phyloP scores from a whole-genome alignment of 2,113 vertebrate species.

The Notarius quadriscutis region DNA sequence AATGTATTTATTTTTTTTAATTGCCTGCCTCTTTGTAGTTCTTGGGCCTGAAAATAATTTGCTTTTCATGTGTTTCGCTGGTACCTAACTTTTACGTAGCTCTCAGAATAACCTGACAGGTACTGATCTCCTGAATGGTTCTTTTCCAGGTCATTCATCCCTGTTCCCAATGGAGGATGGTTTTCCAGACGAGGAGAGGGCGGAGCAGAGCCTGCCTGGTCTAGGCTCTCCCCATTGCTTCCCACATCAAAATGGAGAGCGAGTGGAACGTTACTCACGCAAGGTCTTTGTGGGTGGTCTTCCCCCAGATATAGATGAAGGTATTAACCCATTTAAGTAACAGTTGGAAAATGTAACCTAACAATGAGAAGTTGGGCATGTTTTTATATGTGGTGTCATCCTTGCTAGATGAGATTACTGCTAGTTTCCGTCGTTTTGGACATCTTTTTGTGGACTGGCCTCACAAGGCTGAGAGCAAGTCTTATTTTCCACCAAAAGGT shows the following conservation, averaged over 20 bases:
- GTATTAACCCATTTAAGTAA: slow-evolving; percentile 64
- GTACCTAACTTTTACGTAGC: neutral
- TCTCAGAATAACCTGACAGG: neutral
- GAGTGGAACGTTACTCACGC: slow-evolving; percentile 94
- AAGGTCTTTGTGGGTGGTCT: slow-evolving; percentile 97
- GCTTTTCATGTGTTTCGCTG: neutral
- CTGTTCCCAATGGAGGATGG: slow-evolving; percentile 98
- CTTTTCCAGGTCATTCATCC: slow-evolving; percentile 87
- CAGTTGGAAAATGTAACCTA: neutral
- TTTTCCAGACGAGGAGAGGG: slow-evolving; percentile 95
- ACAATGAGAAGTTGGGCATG: neutral
- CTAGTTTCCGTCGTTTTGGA: slow-evolving; percentile 89
- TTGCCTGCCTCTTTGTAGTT: neutral
- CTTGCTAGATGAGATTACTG: slow-evolving; percentile 84
- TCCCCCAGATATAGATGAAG: slow-evolving; percentile 98
- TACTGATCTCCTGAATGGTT: neutral
- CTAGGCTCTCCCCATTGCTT: slow-evolving; percentile 96
- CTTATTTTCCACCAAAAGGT: slow-evolving; percentile 92
- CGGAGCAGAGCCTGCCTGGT: slow-evolving; percentile 88
- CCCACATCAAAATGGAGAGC: slow-evolving; percentile 96
- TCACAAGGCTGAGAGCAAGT: slow-evolving; percentile 91
- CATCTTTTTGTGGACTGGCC: slow-evolving; percentile 92
- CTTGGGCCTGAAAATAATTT: neutral
- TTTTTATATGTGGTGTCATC: slow-evolving; percentile 9
- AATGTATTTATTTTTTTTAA: too few relatives aligned